A percentile compares a stretch with the other conserved stretches of the same genome.
Evolutionary conservation across 1,140 invertebrate genomes (phyloP).

Genomic region (Gonatopus flavifemur): DNA sequence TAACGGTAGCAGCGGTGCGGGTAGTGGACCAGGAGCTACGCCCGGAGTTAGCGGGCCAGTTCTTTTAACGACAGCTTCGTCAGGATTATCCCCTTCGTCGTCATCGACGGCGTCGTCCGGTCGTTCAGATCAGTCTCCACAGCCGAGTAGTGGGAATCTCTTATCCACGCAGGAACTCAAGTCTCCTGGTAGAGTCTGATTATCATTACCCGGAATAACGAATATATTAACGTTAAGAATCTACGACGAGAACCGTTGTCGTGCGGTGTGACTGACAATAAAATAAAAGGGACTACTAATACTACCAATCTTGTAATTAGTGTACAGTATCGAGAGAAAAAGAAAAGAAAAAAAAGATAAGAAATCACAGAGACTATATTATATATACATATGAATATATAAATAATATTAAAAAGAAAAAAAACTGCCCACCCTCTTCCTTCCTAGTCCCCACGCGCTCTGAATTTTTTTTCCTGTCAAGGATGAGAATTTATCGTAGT

Average conservation of each 20-base stretch:
- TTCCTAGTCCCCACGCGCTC: too few species aligned
- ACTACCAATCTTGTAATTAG: conserved; percentile 58
- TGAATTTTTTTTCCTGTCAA: too few species aligned
- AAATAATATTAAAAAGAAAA: too few species aligned
- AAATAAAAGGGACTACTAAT: conserved; percentile 54
- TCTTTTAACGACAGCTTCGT: conserved; percentile 43
- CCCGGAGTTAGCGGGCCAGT: conserved; percentile 19
- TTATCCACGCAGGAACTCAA: conserved; percentile 49
- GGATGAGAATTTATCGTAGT: too few species aligned
- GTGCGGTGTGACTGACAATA: conserved; percentile 56
- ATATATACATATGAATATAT: too few species aligned
- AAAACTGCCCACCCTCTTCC: too few species aligned
- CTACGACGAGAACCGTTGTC: conserved; percentile 6
- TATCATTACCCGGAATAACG: conserved; percentile 9
- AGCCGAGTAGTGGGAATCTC: conserved; percentile 34
- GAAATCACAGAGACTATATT: conserved; percentile 18
- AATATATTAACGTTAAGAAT: background rate
- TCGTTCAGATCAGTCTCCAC: conserved; percentile 53
- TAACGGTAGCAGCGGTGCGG: conserved; percentile 31
- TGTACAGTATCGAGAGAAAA: conserved; percentile 46
- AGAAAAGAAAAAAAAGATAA: conserved; percentile 16
- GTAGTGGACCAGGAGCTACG: conserved; percentile 1
- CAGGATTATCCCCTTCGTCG: conserved; percentile 53
- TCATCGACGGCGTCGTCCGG: conserved; percentile 53
- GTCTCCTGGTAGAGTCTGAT: conserved; percentile 55